Base-by-base conservation (phyloP, 2,113 vertebrate genomes). In the Gallinago jamesoni region DNA sequence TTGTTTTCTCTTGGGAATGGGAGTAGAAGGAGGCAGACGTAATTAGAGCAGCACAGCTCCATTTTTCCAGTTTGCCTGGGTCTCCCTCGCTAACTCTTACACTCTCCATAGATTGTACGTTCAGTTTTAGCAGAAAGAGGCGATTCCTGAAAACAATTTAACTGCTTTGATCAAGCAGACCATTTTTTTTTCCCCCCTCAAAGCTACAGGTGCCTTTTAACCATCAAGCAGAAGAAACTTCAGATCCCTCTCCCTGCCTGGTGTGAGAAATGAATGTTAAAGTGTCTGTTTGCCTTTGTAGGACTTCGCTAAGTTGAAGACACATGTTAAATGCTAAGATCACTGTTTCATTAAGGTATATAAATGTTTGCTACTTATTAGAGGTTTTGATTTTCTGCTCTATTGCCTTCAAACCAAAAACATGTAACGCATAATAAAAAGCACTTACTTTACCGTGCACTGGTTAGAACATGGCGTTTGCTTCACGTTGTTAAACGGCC, bases 51-150 rank as follows among this genome's bases (percentile, higher is more conserved):
- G 67, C 57, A 20, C 37, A 27, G 50, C 60, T 52, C 39, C 31
- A 0, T 37, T 76, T 39, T 22, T 19, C 35, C 78, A 18, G 20
- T 52, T 22, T 10, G 25, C 59, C n/a, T 3, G 63, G 56, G 20
- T 41, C 50, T 84, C 35, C 52, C 76, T 48, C 8, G 1, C 56
- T 7, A 0, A 8, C 39, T 25, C 60, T 6, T 9, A 21, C 19
- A 2, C 10, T 21, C 59, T 67, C 57, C 41, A 1, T 0, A 2
- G 17, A 10, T 24, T 31, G 30, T 0, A 1, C 5, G 0, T 2
- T 22, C n/a, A 30, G 9, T 24, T 47, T 17, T 3, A 43, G 60
- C n/a, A 7, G 30, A 31, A 60, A 12, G 59, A 67, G 20, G 28
- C 0, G 18, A 56, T 35, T 72, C 39, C 74, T 66, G 53, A 35